Base-by-base conservation (phyloP, 2,113 vertebrate species). In the Gopherus evgoodei region DNA sequence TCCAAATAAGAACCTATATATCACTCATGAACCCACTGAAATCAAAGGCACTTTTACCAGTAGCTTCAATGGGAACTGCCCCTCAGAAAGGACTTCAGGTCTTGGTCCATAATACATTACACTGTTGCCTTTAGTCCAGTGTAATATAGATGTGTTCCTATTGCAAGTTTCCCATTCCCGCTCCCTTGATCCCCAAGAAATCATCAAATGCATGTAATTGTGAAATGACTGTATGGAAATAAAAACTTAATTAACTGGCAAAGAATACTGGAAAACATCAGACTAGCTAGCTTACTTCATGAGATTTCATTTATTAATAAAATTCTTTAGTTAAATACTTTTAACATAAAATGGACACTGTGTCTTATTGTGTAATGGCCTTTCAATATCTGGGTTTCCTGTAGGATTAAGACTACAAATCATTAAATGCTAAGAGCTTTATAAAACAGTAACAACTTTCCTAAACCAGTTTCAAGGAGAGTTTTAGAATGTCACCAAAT, bases 401-500 rank as follows among this genome's bases (percentile, higher is more conserved):
- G 17, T 65, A 86, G 44, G 9, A 85, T 25, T 72, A 22, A 81
- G 50, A 38, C n/a, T 44, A 5, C 12, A 91, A 93, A 86, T 4
- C 0, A 22, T 52, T 91, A 90, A 90, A 83, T 82, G 81, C 11
- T 78, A 50, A 3, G 14, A 86, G 29, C 5, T 90, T 97, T 53
- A 59, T 2, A 56, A 50, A 93, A 91, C 49, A 4, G 87, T 87
- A 87, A 91, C 17, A 76, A 1, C 8, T 95, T 93, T 54, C 79
- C 47, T 69, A 29, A 91, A 82, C 38, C 5, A 35, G 8, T 93
- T 90, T 90, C 47, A 95, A 16, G 42, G 7, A 89, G 49, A 59
- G 6, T 91, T 93, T 87, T 69, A 92, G 94, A 93, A 88, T 93
- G 81, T 94, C 14, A 57, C 81, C 54, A 87, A 44, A 84, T 87